A percentile compares a stretch with the other conserved stretches of the same genome.
These are phyloP conservation scores for Cheumatopsyche charites DNA, from an alignment of 1,140 invertebrate genomes.

Conservation along the genomic window DNA sequence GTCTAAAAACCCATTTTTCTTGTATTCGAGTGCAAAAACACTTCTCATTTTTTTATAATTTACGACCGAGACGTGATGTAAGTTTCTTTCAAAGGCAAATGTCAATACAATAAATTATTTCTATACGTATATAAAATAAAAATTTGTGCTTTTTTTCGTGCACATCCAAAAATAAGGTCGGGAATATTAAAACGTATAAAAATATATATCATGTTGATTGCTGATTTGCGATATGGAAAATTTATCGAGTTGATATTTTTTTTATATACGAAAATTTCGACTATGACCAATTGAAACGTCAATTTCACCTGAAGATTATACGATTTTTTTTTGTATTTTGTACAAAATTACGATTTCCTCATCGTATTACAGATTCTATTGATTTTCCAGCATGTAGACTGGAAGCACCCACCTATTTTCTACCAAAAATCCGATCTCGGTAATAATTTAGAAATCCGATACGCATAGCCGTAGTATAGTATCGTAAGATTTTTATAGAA, in stretches of 20 bases:
- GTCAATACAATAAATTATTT: constrained; percentile 32
- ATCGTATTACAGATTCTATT: too few relatives aligned
- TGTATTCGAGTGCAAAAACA: constrained; percentile 19
- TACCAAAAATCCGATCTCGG: constrained; percentile 28
- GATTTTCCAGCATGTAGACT: neutral
- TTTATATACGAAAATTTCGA: neutral
- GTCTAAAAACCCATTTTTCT: constrained; percentile 23
- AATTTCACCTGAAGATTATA: neutral
- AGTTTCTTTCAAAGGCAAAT: constrained; percentile 25
- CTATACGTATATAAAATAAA: neutral
- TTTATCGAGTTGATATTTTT: constrained; percentile 6
- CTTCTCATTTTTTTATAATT: constrained; percentile 28
- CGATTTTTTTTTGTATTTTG: too few relatives aligned
- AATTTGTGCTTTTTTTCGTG: neutral
- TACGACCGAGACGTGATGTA: constrained; percentile 23
- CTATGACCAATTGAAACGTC: constrained; percentile 8
- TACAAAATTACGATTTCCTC: too few relatives aligned
- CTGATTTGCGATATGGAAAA: constrained; percentile 20
- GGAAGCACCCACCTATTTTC: constrained; percentile 3
- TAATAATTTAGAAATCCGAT: constrained; percentile 34
- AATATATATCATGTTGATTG: constrained; percentile 26
- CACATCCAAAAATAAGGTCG: neutral
- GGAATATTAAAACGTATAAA: constrained; percentile 8
- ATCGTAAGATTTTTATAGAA: constrained; percentile 29
- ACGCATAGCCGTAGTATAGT: neutral